Percentiles rank a stretch among this genome's conserved stretches.
Evolutionary conservation across 1,140 invertebrate genomes (phyloP).

Genomic region (Neomicropteryx cornuta): DNA sequence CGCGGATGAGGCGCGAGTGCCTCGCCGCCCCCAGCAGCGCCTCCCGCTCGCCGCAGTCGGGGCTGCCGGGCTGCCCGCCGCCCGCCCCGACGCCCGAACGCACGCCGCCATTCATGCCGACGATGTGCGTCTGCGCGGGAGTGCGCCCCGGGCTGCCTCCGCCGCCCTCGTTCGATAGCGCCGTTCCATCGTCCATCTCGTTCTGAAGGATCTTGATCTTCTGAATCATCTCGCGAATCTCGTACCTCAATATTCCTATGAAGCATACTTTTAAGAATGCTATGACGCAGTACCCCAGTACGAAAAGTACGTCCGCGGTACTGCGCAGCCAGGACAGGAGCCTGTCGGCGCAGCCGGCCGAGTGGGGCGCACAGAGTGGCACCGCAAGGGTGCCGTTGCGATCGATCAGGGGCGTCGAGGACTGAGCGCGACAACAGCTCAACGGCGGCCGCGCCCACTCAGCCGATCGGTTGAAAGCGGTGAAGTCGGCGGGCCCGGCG

Average conservation of each 20-base stretch:
- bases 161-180: conserved; percentile 19
- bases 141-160: conserved; percentile 37
- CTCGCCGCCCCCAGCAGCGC: conserved; percentile 39
- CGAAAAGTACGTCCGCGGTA: conserved; percentile 70
- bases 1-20: conserved; percentile 36
- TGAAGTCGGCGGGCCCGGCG: conserved; percentile 53
- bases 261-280: conserved; percentile 85
- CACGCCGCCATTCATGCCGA: conserved; percentile 36
- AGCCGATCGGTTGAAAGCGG: conserved; percentile 28
- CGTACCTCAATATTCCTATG: conserved; percentile 73
- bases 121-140: conserved; percentile 33
- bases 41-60: conserved; percentile 40
- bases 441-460: conserved; percentile 26
- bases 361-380: conserved; percentile 39
- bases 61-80: conserved; percentile 26
- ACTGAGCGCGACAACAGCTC: conserved; percentile 40
- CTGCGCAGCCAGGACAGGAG: conserved; percentile 62
- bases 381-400: conserved; percentile 51
- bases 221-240: conserved; percentile 83
- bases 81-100: conserved; percentile 17
- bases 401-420: conserved; percentile 22
- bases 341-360: conserved; percentile 55
- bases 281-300: conserved; percentile 81
- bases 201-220: conserved; percentile 61
- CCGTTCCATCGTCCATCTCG: conserved; percentile 34